Percentiles rank a stretch among this genome's conserved stretches.
Conservation (phyloP, 2,113 vertebrate genomes). For the Gymnogyps californianus region DNA sequence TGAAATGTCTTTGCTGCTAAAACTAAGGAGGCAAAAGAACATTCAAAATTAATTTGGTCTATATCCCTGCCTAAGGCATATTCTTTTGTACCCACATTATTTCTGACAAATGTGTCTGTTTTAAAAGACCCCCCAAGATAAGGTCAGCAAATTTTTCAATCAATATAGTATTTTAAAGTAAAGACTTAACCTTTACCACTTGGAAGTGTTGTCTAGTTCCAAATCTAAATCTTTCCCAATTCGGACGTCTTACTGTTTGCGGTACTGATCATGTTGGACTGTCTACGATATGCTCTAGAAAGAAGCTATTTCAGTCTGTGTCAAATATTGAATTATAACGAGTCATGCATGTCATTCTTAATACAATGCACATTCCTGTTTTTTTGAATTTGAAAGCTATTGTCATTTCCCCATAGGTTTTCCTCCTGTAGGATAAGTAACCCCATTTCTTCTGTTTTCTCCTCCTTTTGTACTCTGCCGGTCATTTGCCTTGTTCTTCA, state of each 20-base stretch:
- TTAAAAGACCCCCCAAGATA: not conserved
- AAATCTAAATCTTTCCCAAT: not conserved
- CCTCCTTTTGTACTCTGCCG: not conserved
- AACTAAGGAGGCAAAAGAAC: not conserved
- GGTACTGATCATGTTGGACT: not conserved
- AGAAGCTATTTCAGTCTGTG: not conserved
- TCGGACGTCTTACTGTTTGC: not conserved
- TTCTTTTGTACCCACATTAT: not conserved
- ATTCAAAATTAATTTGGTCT: not conserved
- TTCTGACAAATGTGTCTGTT: not conserved
- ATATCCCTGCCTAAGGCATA: not conserved
- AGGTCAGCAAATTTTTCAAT: not conserved
- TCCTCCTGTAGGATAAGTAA: not conserved
- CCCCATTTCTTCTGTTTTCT: not conserved
- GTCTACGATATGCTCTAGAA: accelerated
- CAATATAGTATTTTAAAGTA: not conserved
- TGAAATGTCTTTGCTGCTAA: not conserved
- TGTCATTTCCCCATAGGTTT: not conserved
- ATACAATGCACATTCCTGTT: not conserved
- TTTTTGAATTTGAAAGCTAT: not conserved
- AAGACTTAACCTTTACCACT: not conserved
- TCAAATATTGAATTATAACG: not conserved
- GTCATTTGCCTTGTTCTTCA: not conserved
- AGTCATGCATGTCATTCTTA: not conserved
- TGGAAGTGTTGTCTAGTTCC: not conserved